These are phyloP conservation scores for Scelioninae gen. 1 DNA, from an alignment of 2,888 invertebrate genomes.

Conservation along the genomic window DNA sequence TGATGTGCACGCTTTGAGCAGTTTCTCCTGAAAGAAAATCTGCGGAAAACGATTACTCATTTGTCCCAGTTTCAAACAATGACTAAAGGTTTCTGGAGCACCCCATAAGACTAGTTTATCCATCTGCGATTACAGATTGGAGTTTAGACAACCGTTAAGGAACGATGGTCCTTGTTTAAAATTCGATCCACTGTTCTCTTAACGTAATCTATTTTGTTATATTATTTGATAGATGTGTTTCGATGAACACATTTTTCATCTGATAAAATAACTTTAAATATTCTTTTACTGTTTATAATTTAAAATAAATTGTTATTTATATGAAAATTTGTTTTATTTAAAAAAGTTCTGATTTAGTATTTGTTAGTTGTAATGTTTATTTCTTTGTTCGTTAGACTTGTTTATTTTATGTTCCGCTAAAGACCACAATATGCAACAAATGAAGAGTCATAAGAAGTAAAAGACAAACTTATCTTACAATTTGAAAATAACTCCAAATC, in stretches of 20 bases:
- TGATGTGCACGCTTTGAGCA: conserved; percentile 71
- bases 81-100: conserved; percentile 73
- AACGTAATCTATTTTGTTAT: conserved; percentile 35
- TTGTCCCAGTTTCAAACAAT: conserved; percentile 75
- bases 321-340: neutral
- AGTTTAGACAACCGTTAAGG: conserved; percentile 65
- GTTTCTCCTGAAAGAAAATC: conserved; percentile 76
- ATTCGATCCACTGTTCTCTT: conserved; percentile 33
- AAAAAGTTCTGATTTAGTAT: too few species aligned
- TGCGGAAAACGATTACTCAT: conserved; percentile 80
- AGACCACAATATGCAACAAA: too few species aligned
- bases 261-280: neutral
- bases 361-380: too few species aligned
- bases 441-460: too few species aligned
- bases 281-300: neutral
- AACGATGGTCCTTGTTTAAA: conserved; percentile 17
- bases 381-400: too few species aligned
- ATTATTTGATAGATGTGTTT: conserved; percentile 30
- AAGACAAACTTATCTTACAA: too few species aligned
- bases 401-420: too few species aligned
- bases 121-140: conserved; percentile 64
- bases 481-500: too few species aligned
- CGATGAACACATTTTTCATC: neutral
- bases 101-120: conserved; percentile 68
- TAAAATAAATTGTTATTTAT: neutral